Percentiles rank a stretch among this genome's conserved stretches.
phyloP scores from a whole-genome alignment of 1,140 invertebrate species.

The Lanistes nyassanus region DNA sequence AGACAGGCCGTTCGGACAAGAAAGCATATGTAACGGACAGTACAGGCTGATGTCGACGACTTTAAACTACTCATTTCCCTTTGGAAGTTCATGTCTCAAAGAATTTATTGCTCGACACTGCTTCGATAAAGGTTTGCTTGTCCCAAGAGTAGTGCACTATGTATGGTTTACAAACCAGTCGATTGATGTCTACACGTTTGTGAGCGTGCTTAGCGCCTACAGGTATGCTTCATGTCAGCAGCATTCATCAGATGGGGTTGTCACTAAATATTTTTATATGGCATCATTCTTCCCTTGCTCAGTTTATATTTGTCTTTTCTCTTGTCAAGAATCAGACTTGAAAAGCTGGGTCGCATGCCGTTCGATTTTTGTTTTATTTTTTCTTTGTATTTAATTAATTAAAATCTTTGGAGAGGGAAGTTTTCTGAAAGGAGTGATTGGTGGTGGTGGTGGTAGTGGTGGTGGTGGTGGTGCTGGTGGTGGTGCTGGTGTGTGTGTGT shows the following conservation, averaged over 20 bases:
- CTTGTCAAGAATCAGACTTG: background rate
- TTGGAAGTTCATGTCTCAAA: slow-evolving; percentile 11
- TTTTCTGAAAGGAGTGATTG: no score
- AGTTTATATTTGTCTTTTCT: background rate
- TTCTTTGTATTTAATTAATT: no score
- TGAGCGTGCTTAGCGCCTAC: slow-evolving; percentile 24
- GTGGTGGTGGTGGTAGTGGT: no score
- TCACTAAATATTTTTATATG: no score
- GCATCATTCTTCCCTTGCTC: no score
- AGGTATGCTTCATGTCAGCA: background rate
- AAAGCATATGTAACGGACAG: no score
- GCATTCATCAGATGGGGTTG: background rate
- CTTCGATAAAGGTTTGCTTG: slow-evolving; percentile 1
- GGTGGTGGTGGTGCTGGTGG: no score
- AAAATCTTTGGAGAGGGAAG: no score
- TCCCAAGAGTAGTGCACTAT: slow-evolving; percentile 28
- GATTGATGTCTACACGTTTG: slow-evolving; percentile 19
- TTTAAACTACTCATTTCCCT: background rate
- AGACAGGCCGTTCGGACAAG: no score
- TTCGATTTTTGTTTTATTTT: background rate
- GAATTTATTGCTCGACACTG: slow-evolving; percentile 1
- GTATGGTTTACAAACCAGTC: slow-evolving; percentile 26
- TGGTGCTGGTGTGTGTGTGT: no score
- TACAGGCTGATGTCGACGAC: no score
- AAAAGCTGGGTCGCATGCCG: background rate